Conservation (phyloP, 2,113 vertebrate genomes). For the Anseranas semipalmata region DNA sequence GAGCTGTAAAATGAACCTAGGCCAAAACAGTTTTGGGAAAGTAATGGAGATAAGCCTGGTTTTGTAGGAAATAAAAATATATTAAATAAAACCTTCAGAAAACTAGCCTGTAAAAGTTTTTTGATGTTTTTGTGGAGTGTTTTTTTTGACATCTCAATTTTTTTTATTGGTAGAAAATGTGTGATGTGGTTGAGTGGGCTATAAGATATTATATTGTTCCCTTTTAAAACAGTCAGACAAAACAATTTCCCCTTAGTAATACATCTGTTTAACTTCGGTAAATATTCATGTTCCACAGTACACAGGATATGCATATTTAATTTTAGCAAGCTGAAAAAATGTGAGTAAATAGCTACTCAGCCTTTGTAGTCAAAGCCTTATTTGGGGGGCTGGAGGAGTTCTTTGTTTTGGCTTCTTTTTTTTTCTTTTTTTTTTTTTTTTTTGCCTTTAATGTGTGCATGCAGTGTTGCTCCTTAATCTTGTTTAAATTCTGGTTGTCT, state of each 20-base stretch:
- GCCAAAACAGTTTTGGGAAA: background rate
- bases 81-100: background rate
- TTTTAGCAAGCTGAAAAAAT: background rate
- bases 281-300: background rate
- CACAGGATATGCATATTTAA: background rate
- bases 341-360: background rate
- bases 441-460: background rate
- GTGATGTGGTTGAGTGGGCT: background rate
- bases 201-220: background rate
- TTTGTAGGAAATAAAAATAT: background rate
- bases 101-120: background rate
- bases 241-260: background rate
- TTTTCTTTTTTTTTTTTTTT: background rate
- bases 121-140: background rate
- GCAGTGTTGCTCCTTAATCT: background rate
- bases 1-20: background rate
- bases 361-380: background rate
- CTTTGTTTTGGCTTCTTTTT: background rate
- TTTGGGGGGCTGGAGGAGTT: background rate
- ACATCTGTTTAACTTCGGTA: background rate
- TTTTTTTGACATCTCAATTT: background rate
- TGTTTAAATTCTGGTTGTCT: background rate
- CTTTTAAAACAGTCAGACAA: background rate
- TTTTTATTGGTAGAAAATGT: background rate
- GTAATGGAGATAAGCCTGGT: background rate